These are phyloP conservation scores for Astropecten irregularis DNA, from an alignment of 53 echinoderm and acorn worm genomes.

Conservation along the genomic window DNA sequence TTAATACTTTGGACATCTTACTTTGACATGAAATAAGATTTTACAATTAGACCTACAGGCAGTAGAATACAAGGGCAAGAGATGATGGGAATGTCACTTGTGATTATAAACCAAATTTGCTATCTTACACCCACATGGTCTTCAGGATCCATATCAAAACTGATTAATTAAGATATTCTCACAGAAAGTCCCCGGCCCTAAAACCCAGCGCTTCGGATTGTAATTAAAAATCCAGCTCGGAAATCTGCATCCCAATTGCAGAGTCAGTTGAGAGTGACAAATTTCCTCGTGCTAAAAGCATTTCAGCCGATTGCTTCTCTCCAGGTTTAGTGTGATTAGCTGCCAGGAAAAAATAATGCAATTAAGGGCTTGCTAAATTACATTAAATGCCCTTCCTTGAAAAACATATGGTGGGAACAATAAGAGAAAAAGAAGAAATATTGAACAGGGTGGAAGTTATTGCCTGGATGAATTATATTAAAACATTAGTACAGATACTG, in stretches of 20 bases:
- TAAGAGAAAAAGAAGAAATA: background rate
- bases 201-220: background rate
- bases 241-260: conserved; percentile 1
- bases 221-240: conserved; percentile 29
- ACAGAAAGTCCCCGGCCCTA: background rate
- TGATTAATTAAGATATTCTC: background rate
- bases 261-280: conserved; percentile 7
- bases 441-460: background rate
- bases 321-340: conserved; percentile 23
- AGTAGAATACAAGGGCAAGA: too few species aligned
- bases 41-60: too few species aligned
- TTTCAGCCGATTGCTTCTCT: background rate
- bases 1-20: too few species aligned
- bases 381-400: conserved; percentile 30
- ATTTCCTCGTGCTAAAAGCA: conserved; percentile 30
- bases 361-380: conserved; percentile 30
- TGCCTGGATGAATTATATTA: background rate
- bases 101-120: too few species aligned
- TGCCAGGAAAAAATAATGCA: conserved; percentile 35
- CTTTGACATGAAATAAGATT: too few species aligned
- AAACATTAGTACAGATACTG: conserved; percentile 13
- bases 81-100: too few species aligned
- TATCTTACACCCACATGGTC: background rate
- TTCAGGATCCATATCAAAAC: background rate
- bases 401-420: conserved; percentile 47